Conservation (phyloP, 2,113 vertebrate genomes). For the Chlorodrepanis virens region DNA sequence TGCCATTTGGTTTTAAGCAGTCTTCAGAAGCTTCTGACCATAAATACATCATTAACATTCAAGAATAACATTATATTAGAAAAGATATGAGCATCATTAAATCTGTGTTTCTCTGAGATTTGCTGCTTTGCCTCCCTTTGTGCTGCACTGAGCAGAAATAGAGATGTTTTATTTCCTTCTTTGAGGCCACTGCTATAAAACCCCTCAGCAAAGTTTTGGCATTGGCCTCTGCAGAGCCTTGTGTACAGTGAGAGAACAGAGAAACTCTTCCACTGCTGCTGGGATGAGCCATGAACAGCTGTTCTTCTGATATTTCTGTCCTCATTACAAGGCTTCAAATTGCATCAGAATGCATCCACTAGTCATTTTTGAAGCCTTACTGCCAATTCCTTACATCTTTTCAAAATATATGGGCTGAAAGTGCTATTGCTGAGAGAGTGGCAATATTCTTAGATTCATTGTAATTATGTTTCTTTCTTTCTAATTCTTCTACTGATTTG, state of each 20-base stretch:
- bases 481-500: neutral
- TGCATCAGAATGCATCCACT: slow-evolving; percentile 7
- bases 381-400: neutral
- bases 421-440: neutral
- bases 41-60: neutral
- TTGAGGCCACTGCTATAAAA: neutral
- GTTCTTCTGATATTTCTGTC: neutral
- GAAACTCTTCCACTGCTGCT: neutral
- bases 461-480: neutral
- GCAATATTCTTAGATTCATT: neutral
- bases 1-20: neutral
- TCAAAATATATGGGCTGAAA: neutral
- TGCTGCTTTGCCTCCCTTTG: neutral
- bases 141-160: neutral
- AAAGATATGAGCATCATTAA: neutral
- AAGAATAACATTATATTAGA: neutral
- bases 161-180: neutral
- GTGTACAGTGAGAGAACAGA: neutral
- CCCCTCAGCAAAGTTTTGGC: neutral
- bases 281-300: neutral
- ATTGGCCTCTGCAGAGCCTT: neutral
- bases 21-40: neutral
- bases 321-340: slow-evolving; percentile 7
- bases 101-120: neutral
- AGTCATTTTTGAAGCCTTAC: neutral